Conservation (phyloP, 2,113 vertebrate species). For the Hystrix cristata region DNA sequence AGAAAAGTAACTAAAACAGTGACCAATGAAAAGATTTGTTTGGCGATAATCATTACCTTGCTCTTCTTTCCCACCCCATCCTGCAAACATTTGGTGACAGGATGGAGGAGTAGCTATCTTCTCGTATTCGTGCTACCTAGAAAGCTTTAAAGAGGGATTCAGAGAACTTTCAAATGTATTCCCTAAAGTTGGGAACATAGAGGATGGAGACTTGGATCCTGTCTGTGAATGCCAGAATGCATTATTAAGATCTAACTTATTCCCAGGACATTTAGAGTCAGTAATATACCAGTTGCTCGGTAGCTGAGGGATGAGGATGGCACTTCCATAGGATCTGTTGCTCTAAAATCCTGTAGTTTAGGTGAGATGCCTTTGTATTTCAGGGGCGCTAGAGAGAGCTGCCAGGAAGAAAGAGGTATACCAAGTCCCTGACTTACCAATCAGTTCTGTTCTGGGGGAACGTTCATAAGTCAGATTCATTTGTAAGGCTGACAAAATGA, state of each 20-base stretch:
- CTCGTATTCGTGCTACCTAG: not conserved
- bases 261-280: not conserved
- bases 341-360: not conserved
- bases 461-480: not conserved
- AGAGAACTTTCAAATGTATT: not conserved
- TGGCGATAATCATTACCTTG: not conserved
- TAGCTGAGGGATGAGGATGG: not conserved
- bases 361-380: not conserved
- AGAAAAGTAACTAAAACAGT: too few relatives aligned
- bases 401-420: not conserved
- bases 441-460: not conserved
- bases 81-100: not conserved
- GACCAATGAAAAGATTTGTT: not conserved
- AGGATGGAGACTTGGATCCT: not conserved
- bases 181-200: not conserved
- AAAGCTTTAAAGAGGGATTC: not conserved
- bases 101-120: not conserved
- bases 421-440: not conserved
- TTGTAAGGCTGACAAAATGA: not conserved
- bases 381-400: not conserved
- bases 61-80: not conserved
- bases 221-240: not conserved
- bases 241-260: not conserved
- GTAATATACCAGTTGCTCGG: not conserved
- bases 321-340: not conserved